These are phyloP conservation scores for Geococcyx californianus DNA, from an alignment of 2,113 vertebrate species.

Conservation along the genomic window DNA sequence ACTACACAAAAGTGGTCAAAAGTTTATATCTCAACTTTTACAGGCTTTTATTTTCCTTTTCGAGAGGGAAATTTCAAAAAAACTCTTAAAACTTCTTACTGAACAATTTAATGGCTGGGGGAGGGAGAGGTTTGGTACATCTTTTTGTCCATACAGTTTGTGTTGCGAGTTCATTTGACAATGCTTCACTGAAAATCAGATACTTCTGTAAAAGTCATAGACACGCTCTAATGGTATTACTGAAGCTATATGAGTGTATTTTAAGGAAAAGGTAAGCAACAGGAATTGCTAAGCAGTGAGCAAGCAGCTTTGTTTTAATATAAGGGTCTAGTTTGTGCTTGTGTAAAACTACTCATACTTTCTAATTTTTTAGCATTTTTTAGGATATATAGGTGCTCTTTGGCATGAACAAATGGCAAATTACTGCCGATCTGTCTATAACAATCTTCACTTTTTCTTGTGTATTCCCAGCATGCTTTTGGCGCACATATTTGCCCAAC, in stretches of 20 bases:
- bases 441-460: not conserved
- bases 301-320: not conserved
- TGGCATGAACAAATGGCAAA: not conserved
- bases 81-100: not conserved
- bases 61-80: not conserved
- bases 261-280: not conserved
- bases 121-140: rapidly evolving
- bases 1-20: not conserved
- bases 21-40: not conserved
- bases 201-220: not conserved
- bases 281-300: not conserved
- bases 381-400: not conserved
- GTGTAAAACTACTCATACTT: not conserved
- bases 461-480: not conserved
- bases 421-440: not conserved
- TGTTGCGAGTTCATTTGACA: not conserved
- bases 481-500: not conserved
- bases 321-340: not conserved
- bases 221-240: not conserved
- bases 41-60: not conserved
- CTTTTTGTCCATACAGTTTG: not conserved
- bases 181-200: not conserved
- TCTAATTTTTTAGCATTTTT: not conserved
- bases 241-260: not conserved
- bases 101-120: not conserved